phyloP scores from a whole-genome alignment of 2,797 vertebrate genomes.

The Protosalanx chinensis region DNA sequence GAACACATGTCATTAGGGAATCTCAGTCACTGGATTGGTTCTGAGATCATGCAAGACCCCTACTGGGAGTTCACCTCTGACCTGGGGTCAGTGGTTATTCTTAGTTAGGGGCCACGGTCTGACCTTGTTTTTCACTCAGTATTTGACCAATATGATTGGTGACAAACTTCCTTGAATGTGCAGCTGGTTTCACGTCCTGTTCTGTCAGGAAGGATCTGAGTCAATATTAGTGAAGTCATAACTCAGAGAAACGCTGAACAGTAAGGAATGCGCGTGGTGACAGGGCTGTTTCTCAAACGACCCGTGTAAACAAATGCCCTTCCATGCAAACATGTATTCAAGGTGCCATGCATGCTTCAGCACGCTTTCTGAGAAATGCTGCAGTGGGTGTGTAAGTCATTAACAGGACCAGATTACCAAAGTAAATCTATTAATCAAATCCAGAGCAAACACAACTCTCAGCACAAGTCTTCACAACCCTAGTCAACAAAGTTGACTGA shows the following conservation, averaged over 20 bases:
- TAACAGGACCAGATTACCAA: constrained; percentile 2
- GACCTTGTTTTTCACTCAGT: constrained; percentile 31
- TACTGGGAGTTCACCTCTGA: background rate
- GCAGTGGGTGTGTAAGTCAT: background rate
- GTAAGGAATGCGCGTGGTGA: constrained; percentile 40
- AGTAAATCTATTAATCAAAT: background rate
- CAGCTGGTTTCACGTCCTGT: constrained; percentile 38
- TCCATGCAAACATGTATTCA: constrained; percentile 26
- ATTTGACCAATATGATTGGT: constrained; percentile 49
- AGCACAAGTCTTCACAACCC: background rate
- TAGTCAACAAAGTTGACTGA: background rate
- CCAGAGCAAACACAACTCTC: background rate
- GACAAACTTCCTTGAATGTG: constrained; percentile 43
- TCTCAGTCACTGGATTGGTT: background rate
- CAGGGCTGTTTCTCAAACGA: constrained; percentile 41
- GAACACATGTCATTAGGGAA: background rate
- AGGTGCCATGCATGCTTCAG: constrained; percentile 20
- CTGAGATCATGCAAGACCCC: background rate
- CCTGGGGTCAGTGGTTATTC: constrained; percentile 21
- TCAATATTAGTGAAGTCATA: constrained; percentile 60
- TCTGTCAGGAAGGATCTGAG: constrained; percentile 46
- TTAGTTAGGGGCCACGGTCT: constrained; percentile 1
- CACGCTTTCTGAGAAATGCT: constrained; percentile 1
- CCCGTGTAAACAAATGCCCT: constrained; percentile 38
- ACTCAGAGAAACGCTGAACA: constrained; percentile 48